These are phyloP conservation scores for Pheucticus melanocephalus DNA, from an alignment of 2,113 vertebrate genomes.

Conservation along the genomic window DNA sequence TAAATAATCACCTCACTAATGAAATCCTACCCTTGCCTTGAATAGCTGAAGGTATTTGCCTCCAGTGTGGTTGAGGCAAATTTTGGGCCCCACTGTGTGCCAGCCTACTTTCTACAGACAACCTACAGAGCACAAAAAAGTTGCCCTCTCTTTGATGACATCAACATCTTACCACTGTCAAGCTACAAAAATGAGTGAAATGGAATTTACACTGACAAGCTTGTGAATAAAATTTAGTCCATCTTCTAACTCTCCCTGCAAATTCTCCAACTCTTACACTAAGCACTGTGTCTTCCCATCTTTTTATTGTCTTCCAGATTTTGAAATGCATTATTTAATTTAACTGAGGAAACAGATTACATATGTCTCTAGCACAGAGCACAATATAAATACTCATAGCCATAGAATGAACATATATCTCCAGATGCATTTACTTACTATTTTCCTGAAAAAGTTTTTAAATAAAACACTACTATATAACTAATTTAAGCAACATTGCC, in stretches of 20 bases:
- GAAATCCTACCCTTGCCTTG: background rate
- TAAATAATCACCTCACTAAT: accelerated
- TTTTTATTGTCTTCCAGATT: background rate
- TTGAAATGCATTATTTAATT: background rate
- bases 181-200: background rate
- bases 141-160: background rate
- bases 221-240: background rate
- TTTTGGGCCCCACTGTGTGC: background rate
- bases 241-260: background rate
- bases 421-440: background rate
- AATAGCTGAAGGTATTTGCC: background rate
- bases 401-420: too few species aligned
- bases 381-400: too few species aligned
- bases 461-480: background rate
- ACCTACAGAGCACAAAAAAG: background rate
- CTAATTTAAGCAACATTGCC: background rate
- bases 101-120: background rate
- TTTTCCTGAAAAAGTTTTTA: background rate
- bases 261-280: background rate
- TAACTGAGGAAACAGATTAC: background rate
- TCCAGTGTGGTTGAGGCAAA: background rate
- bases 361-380: background rate
- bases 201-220: background rate
- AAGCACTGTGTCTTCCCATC: background rate
- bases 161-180: background rate